A percentile compares a stretch with the other conserved stretches of the same genome.
Conservation (phyloP, 2,888 invertebrate genomes). For the Notodonta ziczac region DNA sequence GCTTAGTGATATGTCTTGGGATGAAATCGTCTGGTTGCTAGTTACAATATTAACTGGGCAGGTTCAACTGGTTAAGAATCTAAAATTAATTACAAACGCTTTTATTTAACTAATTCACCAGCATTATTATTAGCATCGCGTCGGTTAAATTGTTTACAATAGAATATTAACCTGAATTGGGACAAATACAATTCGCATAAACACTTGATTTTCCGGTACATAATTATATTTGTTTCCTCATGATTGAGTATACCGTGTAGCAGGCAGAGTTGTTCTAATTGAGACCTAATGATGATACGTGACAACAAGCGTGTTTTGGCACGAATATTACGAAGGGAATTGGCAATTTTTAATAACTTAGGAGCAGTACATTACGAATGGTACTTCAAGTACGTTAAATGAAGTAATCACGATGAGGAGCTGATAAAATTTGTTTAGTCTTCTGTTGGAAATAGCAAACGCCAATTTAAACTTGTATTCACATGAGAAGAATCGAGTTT, state of each 20-base stretch:
- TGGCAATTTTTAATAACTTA: slow-evolving; percentile 20
- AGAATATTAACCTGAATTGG: slow-evolving; percentile 8
- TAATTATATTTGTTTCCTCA: slow-evolving; percentile 15
- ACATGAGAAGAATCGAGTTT: too few relatives aligned
- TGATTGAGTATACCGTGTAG: slow-evolving; percentile 7
- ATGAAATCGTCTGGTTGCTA: not conserved
- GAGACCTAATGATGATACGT: slow-evolving; percentile 16
- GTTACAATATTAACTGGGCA: not conserved
- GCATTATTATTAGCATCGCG: too few relatives aligned
- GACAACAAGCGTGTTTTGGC: slow-evolving; percentile 20
- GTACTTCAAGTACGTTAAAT: slow-evolving; percentile 16
- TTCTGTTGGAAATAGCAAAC: not conserved
- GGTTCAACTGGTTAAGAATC: too few relatives aligned
- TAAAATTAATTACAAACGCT: too few relatives aligned
- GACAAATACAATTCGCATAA: slow-evolving; percentile 11
- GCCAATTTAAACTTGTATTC: too few relatives aligned
- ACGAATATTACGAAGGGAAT: slow-evolving; percentile 16
- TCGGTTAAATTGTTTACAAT: not conserved
- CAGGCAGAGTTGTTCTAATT: slow-evolving; percentile 20
- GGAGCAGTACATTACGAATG: slow-evolving; percentile 14
- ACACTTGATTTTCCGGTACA: slow-evolving; percentile 18
- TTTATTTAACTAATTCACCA: too few relatives aligned
- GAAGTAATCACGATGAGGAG: slow-evolving; percentile 32
- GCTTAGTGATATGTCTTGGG: not conserved
- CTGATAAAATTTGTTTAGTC: slow-evolving; percentile 23